phyloP scores from a whole-genome alignment of 1,140 invertebrate genomes.

The Lasioglossum baleicum region DNA sequence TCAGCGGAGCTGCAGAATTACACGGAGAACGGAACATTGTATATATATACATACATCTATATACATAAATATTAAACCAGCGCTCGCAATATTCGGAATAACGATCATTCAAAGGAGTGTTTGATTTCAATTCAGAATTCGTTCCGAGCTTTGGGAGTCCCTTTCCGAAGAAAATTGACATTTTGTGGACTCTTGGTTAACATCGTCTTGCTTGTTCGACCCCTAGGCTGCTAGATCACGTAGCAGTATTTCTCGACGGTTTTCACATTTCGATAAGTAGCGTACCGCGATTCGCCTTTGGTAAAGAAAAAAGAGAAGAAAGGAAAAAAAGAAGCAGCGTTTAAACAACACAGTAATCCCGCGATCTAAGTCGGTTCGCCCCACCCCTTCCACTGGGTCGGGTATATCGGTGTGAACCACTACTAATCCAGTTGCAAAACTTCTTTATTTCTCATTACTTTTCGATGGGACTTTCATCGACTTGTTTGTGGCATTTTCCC shows the following conservation, averaged over 20 bases:
- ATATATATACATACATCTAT: constrained; percentile 42
- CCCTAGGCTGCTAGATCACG: not conserved
- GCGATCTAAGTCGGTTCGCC: too few species aligned
- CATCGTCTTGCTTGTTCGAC: not conserved
- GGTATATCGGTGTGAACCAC: too few species aligned
- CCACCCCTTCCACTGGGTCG: too few species aligned
- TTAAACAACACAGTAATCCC: not conserved
- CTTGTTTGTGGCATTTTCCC: too few species aligned
- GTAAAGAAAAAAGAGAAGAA: too few species aligned
- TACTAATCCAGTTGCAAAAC: too few species aligned
- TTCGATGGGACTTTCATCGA: too few species aligned
- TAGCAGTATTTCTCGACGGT: too few species aligned
- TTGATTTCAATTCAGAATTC: constrained; percentile 41
- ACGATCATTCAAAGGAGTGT: constrained; percentile 40
- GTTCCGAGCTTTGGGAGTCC: constrained; percentile 27
- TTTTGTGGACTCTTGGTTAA: not conserved
- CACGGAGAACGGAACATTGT: constrained; percentile 38
- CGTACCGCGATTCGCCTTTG: too few species aligned
- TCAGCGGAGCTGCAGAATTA: constrained; percentile 39
- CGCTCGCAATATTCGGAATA: constrained; percentile 32
- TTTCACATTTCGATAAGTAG: too few species aligned
- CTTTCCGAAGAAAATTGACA: not conserved
- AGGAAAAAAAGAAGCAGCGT: not conserved
- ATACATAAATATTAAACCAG: constrained; percentile 11
- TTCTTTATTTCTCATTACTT: too few species aligned